phyloP scores from a whole-genome alignment of 2,888 invertebrate genomes.

The Eulithis testata region DNA sequence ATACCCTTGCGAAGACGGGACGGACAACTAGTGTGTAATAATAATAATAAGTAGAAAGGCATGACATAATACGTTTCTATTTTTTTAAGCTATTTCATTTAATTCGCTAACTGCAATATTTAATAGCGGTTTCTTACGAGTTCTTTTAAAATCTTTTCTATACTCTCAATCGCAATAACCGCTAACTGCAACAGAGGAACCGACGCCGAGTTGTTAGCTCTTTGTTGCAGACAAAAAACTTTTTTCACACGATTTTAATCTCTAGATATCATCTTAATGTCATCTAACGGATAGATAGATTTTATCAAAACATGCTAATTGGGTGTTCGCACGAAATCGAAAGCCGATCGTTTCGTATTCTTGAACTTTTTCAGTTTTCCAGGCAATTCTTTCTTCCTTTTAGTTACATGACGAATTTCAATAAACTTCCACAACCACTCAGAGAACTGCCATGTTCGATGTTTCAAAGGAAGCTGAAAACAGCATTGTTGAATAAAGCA shows the following conservation, averaged over 20 bases:
- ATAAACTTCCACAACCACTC: too few relatives aligned
- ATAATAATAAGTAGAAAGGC: constrained; percentile 4
- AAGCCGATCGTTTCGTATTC: constrained; percentile 27
- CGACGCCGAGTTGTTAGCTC: constrained; percentile 15
- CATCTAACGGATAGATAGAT: constrained; percentile 54
- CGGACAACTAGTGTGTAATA: constrained; percentile 13
- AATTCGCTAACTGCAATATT: too few relatives aligned
- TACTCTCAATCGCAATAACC: too few relatives aligned
- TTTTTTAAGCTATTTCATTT: too few relatives aligned
- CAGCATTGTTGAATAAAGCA: too few relatives aligned
- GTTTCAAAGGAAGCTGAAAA: too few relatives aligned
- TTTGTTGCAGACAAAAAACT: constrained; percentile 38
- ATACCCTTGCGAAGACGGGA: too few relatives aligned
- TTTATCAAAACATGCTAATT: constrained; percentile 47
- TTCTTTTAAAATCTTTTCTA: too few relatives aligned
- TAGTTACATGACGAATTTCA: constrained; percentile 12
- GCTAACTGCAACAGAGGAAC: not conserved
- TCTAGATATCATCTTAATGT: constrained; percentile 52
- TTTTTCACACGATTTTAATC: constrained; percentile 68
- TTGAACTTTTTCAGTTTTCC: constrained; percentile 7
- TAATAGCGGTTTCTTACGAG: too few relatives aligned
- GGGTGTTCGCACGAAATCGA: constrained; percentile 59
- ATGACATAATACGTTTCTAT: constrained; percentile 35
- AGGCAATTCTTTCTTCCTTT: constrained; percentile 10
- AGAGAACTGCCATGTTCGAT: too few relatives aligned